Evolutionary conservation across 2,888 invertebrate species (phyloP), one percentile per base, ranked within the genome.

Genomic region (Tipula confusa): DNA sequence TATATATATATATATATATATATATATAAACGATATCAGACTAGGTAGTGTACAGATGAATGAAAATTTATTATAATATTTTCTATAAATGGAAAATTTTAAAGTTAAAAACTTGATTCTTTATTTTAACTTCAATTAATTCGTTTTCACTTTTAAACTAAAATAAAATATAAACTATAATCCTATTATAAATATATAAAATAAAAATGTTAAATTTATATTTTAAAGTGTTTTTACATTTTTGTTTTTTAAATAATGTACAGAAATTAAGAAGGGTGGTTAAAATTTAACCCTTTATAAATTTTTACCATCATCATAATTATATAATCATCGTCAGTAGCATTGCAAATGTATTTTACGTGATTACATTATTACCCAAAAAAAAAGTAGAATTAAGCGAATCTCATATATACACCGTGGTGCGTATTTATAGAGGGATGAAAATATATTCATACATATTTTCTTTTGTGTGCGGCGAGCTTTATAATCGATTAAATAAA

Each of bases 211-310:
- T 24, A 64, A 64, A 64, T 64, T 64, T 64, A 64, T 64, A 24
- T 64, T 48, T 64, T 64, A 64, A 64, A 64, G 64, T 64, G 64
- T 64, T 64, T 64, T 64, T 64, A 64, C 64, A 24, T 64, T 64
- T 64, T 64, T 33, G 6, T 33, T 64, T 43, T 43, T 43, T 43
- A 43, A 43, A 43, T 43, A 43, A 43, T 15, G 43, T 43, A 64
- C 9, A 64, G 18, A 64, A 64, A 64, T 64, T 64, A 64, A 64
- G 64, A 24, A 64, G 64, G 64, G 64, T 64, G 64, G 64, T 64
- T 24, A 64, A 64, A 64, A 64, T 64, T 64, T 64, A 64, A 64
- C 64, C 64, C 64, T 64, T 64, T 64, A 64, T 24, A 24, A 18
- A 64, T 18, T 64, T n/a, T 24, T 64, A 24, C 64, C 64, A 64